Base-by-base conservation (phyloP, 2,797 vertebrate genomes). In the Danio choprae region DNA sequence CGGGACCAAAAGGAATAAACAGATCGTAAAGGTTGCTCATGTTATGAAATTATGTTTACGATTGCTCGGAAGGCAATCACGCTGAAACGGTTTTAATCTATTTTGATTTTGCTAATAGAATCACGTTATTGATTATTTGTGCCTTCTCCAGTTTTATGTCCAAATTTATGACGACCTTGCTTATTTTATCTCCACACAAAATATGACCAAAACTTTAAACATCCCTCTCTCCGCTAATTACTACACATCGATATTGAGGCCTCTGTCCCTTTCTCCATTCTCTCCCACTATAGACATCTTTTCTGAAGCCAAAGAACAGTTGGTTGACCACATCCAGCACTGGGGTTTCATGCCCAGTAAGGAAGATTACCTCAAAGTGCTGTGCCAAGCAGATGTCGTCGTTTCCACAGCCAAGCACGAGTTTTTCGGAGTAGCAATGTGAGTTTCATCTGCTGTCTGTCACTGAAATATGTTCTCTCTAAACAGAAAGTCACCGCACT, bases 401-500 rank as follows among this genome's bases (percentile, higher is more conserved):
- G 80, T 99, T 90, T 99, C 98, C 59, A 99, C 97, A 44, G 95
- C 97, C 89, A 95, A 92, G 83, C 98, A 99, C 6, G 97, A 99
- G 92, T 99, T 99, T 94, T 99, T 99, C 80, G 97, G 98, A 5
- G 97, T 99, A 71, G 96, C 97, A 75, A 96, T 99, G 97, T 99
- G 93, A 97, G 97, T 96, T 86, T 65, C 85, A 84, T 50, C 86
- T 85, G 18, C 88, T 88, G 84, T 84, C 77, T 75, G 65, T 64
- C 69, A 81, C 67, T 51, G 36, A 79, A 83, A 46, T 60, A 80
- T 67, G 55, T 40, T 81, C 75, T 79, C 41, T 81, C 15, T 29
- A 69, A 73, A 79, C 72, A 67, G 11, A 51, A 56, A 58, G 46
- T 68, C 60, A 69, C 46, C 55, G 63, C 29, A 41, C 53, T 51